These are phyloP conservation scores for Lasius platythorax DNA, from an alignment of 2,888 invertebrate species.

Conservation along the genomic window DNA sequence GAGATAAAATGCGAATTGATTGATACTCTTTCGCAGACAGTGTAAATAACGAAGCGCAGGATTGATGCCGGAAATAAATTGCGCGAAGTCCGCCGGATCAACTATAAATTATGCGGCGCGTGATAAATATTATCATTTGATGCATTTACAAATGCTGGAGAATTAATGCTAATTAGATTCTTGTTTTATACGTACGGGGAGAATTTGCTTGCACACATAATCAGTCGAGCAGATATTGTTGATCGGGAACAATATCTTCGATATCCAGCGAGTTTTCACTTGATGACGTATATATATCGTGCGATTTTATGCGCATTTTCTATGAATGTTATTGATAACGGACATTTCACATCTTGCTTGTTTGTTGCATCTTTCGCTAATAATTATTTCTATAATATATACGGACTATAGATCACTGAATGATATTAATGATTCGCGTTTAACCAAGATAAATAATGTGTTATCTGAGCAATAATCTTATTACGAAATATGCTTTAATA, in stretches of 20 bases:
- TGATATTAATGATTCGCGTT: not conserved
- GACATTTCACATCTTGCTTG: not conserved
- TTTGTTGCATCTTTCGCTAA: not conserved
- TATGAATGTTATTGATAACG: not conserved
- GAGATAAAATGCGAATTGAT: conserved; percentile 16
- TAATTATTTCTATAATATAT: not conserved
- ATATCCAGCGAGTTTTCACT: not conserved
- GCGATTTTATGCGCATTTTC: not conserved
- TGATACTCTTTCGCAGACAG: conserved; percentile 24
- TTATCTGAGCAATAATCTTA: not conserved
- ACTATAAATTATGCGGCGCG: not conserved
- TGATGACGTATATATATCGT: not conserved
- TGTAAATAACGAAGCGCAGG: conserved; percentile 45
- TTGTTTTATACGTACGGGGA: not conserved
- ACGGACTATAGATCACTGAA: not conserved
- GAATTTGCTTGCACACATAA: not conserved
- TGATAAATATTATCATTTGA: not conserved
- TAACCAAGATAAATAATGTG: not conserved
- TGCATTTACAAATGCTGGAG: not conserved
- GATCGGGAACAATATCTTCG: not conserved
- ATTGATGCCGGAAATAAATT: conserved; percentile 41
- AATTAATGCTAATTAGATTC: conserved; percentile 20
- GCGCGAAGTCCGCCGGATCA: not conserved
- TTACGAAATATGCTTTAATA: not conserved
- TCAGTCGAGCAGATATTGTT: not conserved